Evolutionary conservation across 2,888 invertebrate genomes (phyloP).

Genomic region (Perithous albicinctus): DNA sequence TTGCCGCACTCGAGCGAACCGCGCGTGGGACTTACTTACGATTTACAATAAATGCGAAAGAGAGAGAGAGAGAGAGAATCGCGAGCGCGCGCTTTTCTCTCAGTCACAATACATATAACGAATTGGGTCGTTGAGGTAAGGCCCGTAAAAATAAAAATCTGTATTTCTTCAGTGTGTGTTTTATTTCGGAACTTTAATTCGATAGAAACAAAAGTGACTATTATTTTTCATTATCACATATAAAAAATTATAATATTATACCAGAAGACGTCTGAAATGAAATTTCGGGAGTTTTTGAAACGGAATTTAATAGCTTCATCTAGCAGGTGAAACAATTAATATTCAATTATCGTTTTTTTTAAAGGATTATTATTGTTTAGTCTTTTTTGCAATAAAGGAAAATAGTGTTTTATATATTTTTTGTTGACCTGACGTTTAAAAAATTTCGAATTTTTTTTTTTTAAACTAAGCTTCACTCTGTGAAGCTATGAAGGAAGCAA

Average conservation of each 20-base stretch:
- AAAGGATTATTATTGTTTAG: too few species aligned
- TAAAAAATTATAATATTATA: not conserved
- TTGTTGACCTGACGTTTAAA: too few species aligned
- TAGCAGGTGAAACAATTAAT: too few species aligned
- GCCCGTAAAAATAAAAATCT: not conserved
- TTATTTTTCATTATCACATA: not conserved
- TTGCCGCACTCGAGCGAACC: slow-evolving; percentile 28
- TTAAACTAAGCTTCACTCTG: too few species aligned
- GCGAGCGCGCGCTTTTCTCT: not conserved
- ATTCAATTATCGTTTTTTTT: too few species aligned
- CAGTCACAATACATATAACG: not conserved
- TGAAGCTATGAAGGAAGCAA: too few species aligned
- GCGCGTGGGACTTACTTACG: slow-evolving; percentile 34
- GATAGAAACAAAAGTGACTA: not conserved
- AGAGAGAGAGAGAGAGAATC: slow-evolving; percentile 16
- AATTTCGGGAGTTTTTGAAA: not conserved
- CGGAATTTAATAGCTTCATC: not conserved
- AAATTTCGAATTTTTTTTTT: too few species aligned
- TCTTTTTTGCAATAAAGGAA: too few species aligned
- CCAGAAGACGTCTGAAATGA: not conserved
- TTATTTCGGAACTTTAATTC: slow-evolving; percentile 3
- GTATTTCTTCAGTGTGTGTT: not conserved
- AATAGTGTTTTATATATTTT: too few species aligned
- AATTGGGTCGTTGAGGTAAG: slow-evolving; percentile 36
- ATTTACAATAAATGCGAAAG: too few species aligned